These are phyloP conservation scores for Oscheius sp. DNA, from an alignment of 2,888 invertebrate species.

Conservation along the genomic window DNA sequence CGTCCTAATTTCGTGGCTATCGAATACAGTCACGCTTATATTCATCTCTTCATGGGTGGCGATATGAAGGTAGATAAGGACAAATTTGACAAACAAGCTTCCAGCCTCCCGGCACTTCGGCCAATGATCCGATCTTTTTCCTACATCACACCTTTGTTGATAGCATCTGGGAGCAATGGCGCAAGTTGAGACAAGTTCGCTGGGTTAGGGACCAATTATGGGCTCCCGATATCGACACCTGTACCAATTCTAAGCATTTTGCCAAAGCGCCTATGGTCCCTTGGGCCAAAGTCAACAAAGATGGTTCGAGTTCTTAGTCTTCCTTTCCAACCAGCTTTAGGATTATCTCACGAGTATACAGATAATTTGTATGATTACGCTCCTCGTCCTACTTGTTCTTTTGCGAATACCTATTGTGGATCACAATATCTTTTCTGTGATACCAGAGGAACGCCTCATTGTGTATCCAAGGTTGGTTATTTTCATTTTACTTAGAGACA, in stretches of 20 bases:
- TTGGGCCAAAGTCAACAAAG: conserved; percentile 64
- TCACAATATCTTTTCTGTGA: conserved; percentile 59
- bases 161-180: conserved; percentile 66
- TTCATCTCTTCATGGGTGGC: conserved; percentile 68
- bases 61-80: too few relatives aligned
- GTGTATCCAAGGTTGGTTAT: conserved; percentile 61
- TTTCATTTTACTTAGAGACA: not conserved
- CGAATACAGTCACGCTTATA: conserved; percentile 66
- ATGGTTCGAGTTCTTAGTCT: conserved; percentile 44
- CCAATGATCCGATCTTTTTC: conserved; percentile 65
- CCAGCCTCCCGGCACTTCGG: conserved; percentile 58
- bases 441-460: conserved; percentile 57
- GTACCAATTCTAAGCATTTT: conserved; percentile 68
- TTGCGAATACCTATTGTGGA: conserved; percentile 57
- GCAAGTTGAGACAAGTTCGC: conserved; percentile 62
- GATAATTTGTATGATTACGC: conserved; percentile 66
- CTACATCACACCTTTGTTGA: conserved; percentile 68
- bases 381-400: conserved; percentile 63
- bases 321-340: conserved; percentile 22
- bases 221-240: conserved; percentile 63
- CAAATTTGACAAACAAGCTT: too few relatives aligned
- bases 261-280: conserved; percentile 66
- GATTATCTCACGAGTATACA: conserved; percentile 68
- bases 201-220: conserved; percentile 64
- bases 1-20: conserved; percentile 67